Conservation (phyloP, 2,113 vertebrate species). For the Tonatia bakeri region DNA sequence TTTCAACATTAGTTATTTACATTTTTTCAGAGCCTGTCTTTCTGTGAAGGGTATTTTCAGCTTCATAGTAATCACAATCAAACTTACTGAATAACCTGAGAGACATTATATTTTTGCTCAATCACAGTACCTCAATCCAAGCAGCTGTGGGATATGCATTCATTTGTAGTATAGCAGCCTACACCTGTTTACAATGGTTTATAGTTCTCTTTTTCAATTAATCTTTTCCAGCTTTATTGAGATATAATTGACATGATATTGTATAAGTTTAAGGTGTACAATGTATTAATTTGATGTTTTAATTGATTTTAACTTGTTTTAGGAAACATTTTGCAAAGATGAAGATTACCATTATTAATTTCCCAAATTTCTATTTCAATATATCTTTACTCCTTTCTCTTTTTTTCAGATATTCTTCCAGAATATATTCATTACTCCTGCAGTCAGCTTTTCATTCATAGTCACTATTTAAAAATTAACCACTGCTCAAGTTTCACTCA, state of each 20-base stretch:
- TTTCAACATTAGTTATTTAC: not conserved
- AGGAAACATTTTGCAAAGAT: not conserved
- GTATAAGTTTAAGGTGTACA: not conserved
- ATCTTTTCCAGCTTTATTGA: not conserved
- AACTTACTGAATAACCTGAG: not conserved
- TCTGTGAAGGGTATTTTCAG: not conserved
- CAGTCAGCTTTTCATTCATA: not conserved
- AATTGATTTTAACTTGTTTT: not conserved
- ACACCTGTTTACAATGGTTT: not conserved
- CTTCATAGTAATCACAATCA: not conserved
- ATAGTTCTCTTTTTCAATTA: not conserved
- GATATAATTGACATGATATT: not conserved
- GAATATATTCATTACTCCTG: not conserved
- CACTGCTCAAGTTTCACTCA: not conserved
- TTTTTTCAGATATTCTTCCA: not conserved
- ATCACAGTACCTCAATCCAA: not conserved
- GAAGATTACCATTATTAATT: not conserved
- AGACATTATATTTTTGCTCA: not conserved
- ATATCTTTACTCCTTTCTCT: not conserved
- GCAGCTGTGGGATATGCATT: not conserved
- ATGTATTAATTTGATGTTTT: not conserved
- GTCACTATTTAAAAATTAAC: not conserved
- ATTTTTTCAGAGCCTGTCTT: not conserved
- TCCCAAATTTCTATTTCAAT: not conserved
- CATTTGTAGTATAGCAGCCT: not conserved